These are phyloP conservation scores for Cassiopea andromeda DNA, from an alignment of 30 jellyfish, hydroid and myxozoan species.

Conservation along the genomic window DNA sequence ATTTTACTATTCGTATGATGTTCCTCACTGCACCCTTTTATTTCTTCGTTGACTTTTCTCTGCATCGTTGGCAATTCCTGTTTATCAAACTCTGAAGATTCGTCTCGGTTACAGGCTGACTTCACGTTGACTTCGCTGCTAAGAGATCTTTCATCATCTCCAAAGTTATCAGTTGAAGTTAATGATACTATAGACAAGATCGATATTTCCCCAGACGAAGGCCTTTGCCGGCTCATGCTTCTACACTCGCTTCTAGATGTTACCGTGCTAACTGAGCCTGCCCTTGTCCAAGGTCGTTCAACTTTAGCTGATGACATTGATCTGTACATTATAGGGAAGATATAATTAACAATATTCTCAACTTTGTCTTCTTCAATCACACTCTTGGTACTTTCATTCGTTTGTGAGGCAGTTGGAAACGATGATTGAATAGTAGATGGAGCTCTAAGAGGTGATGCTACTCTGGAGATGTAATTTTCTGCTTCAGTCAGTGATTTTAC, in stretches of 20 bases:
- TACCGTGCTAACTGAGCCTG: neutral
- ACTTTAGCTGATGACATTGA: neutral
- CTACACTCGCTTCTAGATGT: neutral
- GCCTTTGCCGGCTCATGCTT: neutral
- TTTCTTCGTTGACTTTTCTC: neutral
- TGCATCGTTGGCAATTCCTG: neutral
- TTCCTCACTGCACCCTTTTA: neutral
- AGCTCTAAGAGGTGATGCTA: neutral
- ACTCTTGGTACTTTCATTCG: too few relatives aligned
- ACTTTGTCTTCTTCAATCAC: constrained; percentile 11
- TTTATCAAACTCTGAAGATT: neutral
- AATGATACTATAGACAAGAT: neutral
- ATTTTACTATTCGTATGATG: neutral
- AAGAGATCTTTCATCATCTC: neutral
- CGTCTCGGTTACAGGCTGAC: neutral
- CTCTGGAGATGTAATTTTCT: neutral
- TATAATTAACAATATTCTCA: neutral
- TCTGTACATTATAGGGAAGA: constrained; percentile 19
- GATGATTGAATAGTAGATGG: neutral
- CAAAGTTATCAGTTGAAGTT: constrained; percentile 3
- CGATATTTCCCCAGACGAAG: neutral
- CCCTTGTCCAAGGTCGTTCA: neutral
- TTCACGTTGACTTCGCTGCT: neutral
- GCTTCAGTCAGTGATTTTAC: constrained; percentile 15
- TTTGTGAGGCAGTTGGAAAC: neutral